Evolutionary conservation across 2,113 vertebrate species (phyloP).

Genomic region (Hystrix cristata): DNA sequence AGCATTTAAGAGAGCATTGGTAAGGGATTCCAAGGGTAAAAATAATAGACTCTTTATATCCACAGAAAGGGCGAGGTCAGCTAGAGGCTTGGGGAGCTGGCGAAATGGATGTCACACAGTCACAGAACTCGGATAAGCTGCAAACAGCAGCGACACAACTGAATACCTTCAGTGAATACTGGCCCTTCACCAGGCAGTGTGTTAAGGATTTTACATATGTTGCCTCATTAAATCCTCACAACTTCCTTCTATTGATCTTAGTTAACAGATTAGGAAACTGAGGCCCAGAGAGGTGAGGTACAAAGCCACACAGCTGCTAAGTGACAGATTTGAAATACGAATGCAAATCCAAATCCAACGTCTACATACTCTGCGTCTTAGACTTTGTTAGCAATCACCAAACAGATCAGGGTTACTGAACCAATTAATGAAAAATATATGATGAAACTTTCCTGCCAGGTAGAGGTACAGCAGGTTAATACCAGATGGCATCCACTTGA

Average conservation of each 20-base stretch:
- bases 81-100: background rate
- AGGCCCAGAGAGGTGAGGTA: background rate
- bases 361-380: background rate
- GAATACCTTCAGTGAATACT: background rate
- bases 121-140: background rate
- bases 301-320: background rate
- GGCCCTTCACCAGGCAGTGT: background rate
- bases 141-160: background rate
- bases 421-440: background rate
- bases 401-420: background rate
- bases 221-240: background rate
- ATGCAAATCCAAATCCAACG: background rate
- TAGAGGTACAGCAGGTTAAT: background rate
- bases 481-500: background rate
- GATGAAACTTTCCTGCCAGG: background rate
- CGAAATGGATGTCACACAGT: conserved; percentile 27
- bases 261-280: background rate
- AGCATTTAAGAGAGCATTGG: conserved; percentile 77
- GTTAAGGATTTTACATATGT: background rate
- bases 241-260: background rate
- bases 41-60: conserved; percentile 81
- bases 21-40: conserved; percentile 73
- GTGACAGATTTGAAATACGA: background rate
- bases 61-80: conserved; percentile 70
- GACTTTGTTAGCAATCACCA: background rate